These are phyloP conservation scores for Acheta domesticus DNA, from an alignment of 2,888 invertebrate species.

Conservation along the genomic window DNA sequence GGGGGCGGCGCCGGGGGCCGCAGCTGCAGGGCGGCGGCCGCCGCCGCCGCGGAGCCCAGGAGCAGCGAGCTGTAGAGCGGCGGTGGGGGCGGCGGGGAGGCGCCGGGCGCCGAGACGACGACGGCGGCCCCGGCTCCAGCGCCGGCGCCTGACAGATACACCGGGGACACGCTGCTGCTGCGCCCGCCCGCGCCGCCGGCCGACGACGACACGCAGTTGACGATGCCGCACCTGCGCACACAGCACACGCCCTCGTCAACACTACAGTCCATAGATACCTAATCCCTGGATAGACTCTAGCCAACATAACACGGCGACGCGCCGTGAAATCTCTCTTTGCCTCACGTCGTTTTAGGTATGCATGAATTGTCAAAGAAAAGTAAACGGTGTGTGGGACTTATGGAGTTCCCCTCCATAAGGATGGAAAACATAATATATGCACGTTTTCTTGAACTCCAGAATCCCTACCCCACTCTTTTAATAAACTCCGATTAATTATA, in stretches of 20 bases:
- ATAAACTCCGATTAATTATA: no score
- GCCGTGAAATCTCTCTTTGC: no score
- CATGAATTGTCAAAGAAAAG: no score
- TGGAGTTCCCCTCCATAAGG: no score
- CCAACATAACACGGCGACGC: no score
- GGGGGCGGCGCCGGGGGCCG: conserved; percentile 46
- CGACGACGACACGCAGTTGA: conserved; percentile 49
- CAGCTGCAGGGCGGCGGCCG: conserved; percentile 39
- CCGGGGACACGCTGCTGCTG: conserved; percentile 36
- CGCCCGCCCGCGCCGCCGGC: conserved; percentile 36
- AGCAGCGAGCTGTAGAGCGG: conserved; percentile 41
- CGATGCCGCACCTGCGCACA: conserved; percentile 48
- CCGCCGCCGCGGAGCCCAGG: conserved; percentile 35
- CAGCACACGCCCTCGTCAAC: background rate
- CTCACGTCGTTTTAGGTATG: no score
- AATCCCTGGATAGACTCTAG: no score
- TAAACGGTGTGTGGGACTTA: no score
- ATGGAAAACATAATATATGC: no score
- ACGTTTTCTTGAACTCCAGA: no score
- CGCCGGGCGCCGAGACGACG: conserved; percentile 37
- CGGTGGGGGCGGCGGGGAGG: conserved; percentile 38
- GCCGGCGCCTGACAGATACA: conserved; percentile 40
- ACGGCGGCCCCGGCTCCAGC: conserved; percentile 38
- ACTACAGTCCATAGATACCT: no score
- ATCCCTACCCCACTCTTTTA: no score